A percentile compares a stretch with the other conserved stretches of the same genome.
Conservation (phyloP, 2,797 vertebrate genomes). For the Brotula barbata region DNA sequence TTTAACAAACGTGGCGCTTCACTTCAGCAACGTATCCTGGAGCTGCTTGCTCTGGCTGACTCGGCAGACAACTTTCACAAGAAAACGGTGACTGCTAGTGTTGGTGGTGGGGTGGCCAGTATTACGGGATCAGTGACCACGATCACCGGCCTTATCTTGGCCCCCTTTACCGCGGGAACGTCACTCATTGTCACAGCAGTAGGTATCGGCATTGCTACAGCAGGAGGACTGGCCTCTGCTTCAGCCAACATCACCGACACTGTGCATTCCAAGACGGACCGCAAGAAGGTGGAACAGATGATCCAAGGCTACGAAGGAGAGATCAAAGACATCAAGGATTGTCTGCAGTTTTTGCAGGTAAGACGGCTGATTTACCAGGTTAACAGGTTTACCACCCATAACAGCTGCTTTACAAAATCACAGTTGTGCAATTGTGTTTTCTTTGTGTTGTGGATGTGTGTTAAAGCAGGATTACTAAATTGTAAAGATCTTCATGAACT, state of each 20-base stretch:
- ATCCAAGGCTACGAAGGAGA: slow-evolving; percentile 77
- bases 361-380: too few relatives aligned
- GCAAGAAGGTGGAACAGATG: slow-evolving; percentile 80
- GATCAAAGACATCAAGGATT: slow-evolving; percentile 78
- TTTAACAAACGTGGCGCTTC: slow-evolving; percentile 73
- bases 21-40: slow-evolving; percentile 71
- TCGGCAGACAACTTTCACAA: slow-evolving; percentile 77
- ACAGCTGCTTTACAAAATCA: too few relatives aligned
- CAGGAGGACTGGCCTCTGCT: slow-evolving; percentile 75
- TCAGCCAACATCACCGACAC: slow-evolving; percentile 81
- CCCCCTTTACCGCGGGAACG: slow-evolving; percentile 77
- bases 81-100: slow-evolving; percentile 73
- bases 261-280: slow-evolving; percentile 76
- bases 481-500: too few relatives aligned
- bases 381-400: too few relatives aligned
- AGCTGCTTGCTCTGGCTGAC: slow-evolving; percentile 71
- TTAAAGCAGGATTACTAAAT: too few relatives aligned
- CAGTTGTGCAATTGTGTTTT: too few relatives aligned
- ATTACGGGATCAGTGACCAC: slow-evolving; percentile 78
- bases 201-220: slow-evolving; percentile 78
- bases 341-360: slow-evolving; percentile 80
- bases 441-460: too few relatives aligned
- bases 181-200: slow-evolving; percentile 81
- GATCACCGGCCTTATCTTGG: slow-evolving; percentile 79
- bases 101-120: slow-evolving; percentile 77